phyloP scores from a whole-genome alignment of 2,797 vertebrate genomes.

The Gymnodraco acuticeps region DNA sequence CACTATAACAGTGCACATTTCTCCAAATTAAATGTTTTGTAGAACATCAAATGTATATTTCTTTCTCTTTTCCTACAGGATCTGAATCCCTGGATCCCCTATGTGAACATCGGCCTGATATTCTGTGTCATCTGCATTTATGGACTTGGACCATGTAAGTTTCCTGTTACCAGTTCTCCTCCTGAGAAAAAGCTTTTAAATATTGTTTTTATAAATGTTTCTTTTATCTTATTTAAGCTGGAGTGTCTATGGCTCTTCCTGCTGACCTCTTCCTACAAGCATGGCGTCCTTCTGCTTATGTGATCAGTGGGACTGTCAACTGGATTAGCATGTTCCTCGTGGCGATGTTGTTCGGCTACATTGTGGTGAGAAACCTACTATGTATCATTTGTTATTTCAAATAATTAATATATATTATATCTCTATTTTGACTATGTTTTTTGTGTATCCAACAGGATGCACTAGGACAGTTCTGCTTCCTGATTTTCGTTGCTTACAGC shows the following conservation, averaged over 20 bases:
- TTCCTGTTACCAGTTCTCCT: background rate
- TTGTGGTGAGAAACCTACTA: slow-evolving; percentile 81
- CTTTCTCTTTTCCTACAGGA: slow-evolving; percentile 66
- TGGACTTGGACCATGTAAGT: slow-evolving; percentile 86
- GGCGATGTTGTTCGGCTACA: slow-evolving; percentile 85
- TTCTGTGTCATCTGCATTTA: slow-evolving; percentile 86
- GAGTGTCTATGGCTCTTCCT: slow-evolving; percentile 79
- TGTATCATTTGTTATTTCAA: background rate
- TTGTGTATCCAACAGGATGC: slow-evolving; percentile 74
- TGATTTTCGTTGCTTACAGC: slow-evolving; percentile 76
- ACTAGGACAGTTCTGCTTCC: slow-evolving; percentile 85
- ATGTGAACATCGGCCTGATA: slow-evolving; percentile 84
- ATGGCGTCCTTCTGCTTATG: slow-evolving; percentile 85
- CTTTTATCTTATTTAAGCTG: slow-evolving; percentile 69
- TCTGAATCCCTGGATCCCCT: slow-evolving; percentile 78
- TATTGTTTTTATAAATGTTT: background rate
- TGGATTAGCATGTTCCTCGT: slow-evolving; percentile 85
- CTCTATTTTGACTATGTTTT: slow-evolving; percentile 1
- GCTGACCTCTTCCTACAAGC: slow-evolving; percentile 89
- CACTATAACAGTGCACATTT: background rate
- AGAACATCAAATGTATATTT: background rate
- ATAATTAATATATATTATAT: background rate
- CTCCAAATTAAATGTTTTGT: background rate
- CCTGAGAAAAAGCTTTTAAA: background rate
- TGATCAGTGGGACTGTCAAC: slow-evolving; percentile 79